Evolutionary conservation across 2,797 vertebrate genomes (phyloP).

Genomic region (Poecilia gillii): DNA sequence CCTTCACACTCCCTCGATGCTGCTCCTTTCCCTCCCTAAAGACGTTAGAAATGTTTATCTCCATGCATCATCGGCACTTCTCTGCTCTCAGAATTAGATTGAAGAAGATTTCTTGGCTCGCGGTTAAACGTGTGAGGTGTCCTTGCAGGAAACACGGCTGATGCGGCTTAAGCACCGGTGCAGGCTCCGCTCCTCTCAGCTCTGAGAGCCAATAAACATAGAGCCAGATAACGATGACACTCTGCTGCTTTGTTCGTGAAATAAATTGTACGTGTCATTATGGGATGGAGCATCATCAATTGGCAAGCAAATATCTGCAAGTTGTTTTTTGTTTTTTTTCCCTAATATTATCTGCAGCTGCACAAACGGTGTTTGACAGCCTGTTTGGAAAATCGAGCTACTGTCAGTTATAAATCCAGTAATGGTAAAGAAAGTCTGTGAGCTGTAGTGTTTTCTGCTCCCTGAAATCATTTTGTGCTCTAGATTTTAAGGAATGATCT

Average conservation of each 20-base stretch:
- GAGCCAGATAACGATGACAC: not conserved
- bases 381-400: not conserved
- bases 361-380: not conserved
- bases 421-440: not conserved
- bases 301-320: slow-evolving; percentile 1
- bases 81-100: not conserved
- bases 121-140: not conserved
- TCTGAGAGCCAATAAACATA: not conserved
- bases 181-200: not conserved
- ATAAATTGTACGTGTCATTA: slow-evolving; percentile 1
- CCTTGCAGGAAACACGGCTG: not conserved
- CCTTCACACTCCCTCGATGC: not conserved
- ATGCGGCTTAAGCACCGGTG: not conserved
- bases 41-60: not conserved
- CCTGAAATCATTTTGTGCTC: not conserved
- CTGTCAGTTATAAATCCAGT: slow-evolving; percentile 1
- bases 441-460: not conserved
- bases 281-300: not conserved
- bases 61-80: not conserved
- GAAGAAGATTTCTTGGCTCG: not conserved
- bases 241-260: not conserved
- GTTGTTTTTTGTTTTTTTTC: not conserved
- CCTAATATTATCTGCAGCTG: not conserved
- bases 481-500: not conserved
- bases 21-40: not conserved